These are phyloP conservation scores for Pterocles gutturalis DNA, from an alignment of 2,113 vertebrate genomes.

Conservation along the genomic window DNA sequence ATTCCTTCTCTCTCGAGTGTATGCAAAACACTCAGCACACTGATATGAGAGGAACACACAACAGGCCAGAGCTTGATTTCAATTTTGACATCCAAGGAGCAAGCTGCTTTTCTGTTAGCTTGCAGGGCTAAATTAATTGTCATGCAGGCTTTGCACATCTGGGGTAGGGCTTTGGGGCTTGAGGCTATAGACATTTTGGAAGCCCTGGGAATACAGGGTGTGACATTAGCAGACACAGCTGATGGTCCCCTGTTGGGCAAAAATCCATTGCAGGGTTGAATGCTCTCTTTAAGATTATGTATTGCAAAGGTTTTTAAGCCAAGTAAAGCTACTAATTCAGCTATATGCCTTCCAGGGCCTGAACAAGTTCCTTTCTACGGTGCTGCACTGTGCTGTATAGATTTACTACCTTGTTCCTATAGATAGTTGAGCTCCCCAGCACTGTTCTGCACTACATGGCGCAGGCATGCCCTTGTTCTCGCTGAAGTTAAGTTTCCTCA, in stretches of 20 bases:
- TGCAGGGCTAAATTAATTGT: neutral
- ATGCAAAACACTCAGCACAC: neutral
- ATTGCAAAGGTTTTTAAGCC: neutral
- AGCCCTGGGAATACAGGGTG: neutral
- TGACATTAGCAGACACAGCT: neutral
- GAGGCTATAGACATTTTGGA: neutral
- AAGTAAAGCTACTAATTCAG: neutral
- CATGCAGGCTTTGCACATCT: neutral
- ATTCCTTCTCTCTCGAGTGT: neutral
- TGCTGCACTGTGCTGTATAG: neutral
- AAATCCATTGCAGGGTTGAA: neutral
- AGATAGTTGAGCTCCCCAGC: neutral
- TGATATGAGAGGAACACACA: neutral
- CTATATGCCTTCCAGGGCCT: neutral
- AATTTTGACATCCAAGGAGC: neutral
- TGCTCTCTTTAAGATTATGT: neutral
- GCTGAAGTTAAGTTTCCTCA: neutral
- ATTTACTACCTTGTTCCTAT: neutral
- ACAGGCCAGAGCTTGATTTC: constrained; percentile 24
- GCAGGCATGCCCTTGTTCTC: neutral
- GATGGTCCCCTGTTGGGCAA: neutral
- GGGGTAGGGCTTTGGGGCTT: neutral
- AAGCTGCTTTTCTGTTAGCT: constrained; percentile 18
- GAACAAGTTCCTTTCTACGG: neutral
- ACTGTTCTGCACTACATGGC: neutral